phyloP scores from a whole-genome alignment of 1,140 invertebrate species.

The Anadara kagoshimensis region DNA sequence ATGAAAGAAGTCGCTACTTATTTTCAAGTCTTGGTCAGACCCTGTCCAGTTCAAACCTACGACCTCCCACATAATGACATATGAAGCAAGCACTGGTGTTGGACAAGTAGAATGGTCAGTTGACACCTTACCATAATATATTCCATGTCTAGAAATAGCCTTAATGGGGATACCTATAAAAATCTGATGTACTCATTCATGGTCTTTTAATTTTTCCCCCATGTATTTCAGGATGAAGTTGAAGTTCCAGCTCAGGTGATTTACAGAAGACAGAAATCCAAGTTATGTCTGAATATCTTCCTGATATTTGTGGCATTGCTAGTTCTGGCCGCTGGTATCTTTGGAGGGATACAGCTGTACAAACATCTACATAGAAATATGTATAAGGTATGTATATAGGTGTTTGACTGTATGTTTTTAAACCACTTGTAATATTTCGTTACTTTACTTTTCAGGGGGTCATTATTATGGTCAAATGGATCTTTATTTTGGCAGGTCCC shows the following conservation, averaged over 20 bases:
- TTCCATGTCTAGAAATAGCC: too few relatives aligned
- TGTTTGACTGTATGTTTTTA: not conserved
- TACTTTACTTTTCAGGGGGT: not conserved
- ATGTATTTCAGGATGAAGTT: constrained; percentile 8
- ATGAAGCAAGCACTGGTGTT: too few relatives aligned
- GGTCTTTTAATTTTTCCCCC: not conserved
- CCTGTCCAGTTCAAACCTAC: too few relatives aligned
- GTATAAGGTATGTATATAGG: not conserved
- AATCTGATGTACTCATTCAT: not conserved
- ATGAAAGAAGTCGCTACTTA: too few relatives aligned
- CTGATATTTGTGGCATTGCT: constrained; percentile 4
- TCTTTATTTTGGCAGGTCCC: not conserved
- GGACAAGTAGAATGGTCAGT: too few relatives aligned
- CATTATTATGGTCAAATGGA: not conserved
- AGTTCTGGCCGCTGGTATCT: constrained; percentile 9
- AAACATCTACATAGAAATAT: constrained; percentile 14
- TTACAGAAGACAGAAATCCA: not conserved
- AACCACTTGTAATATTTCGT: not conserved
- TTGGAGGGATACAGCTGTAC: constrained; percentile 6
- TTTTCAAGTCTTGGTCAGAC: too few relatives aligned
- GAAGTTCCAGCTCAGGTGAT: constrained; percentile 1
- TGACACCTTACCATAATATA: too few relatives aligned
- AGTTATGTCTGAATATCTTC: constrained; percentile 14
- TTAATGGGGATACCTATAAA: too few relatives aligned
- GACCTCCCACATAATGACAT: too few relatives aligned